Conservation (phyloP, 2,888 invertebrate species). For the Drosophila macrospina region DNA sequence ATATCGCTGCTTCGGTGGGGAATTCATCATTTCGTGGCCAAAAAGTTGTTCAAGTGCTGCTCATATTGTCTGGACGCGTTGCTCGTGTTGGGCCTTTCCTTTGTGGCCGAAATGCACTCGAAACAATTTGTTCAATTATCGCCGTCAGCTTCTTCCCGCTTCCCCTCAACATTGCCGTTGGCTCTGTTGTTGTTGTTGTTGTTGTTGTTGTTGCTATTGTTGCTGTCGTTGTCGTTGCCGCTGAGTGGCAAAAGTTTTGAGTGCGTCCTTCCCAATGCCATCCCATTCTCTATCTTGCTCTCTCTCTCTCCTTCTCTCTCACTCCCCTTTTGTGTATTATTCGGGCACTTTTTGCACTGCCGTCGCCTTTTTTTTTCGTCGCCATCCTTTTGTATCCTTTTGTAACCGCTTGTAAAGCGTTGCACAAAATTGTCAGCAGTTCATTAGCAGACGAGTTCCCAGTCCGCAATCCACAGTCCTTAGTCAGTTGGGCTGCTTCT, state of each 20-base stretch:
- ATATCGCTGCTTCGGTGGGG: constrained; percentile 18
- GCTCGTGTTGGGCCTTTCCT: constrained; percentile 37
- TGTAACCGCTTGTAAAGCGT: constrained; percentile 78
- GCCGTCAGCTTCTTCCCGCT: constrained; percentile 30
- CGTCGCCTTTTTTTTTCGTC: constrained; percentile 31
- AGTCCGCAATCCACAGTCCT: background rate
- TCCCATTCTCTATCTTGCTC: background rate
- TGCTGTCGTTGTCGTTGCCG: constrained; percentile 3
- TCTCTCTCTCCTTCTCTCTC: no score
- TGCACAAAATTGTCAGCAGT: constrained; percentile 78
- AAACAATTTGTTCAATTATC: constrained; percentile 82
- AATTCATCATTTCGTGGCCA: constrained; percentile 38
- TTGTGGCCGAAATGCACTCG: constrained; percentile 68
- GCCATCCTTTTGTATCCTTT: constrained; percentile 44
- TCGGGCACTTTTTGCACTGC: constrained; percentile 63
- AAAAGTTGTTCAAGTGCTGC: constrained; percentile 51
- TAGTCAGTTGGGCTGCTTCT: constrained; percentile 26
- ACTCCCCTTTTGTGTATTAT: constrained; percentile 35
- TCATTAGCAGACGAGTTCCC: constrained; percentile 62
- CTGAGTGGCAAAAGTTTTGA: constrained; percentile 73
- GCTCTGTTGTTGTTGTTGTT: no score
- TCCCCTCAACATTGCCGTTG: background rate
- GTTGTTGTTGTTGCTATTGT: no score
- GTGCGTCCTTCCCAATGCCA: constrained; percentile 28
- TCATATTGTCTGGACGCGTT: constrained; percentile 26